A percentile compares a stretch with the other conserved stretches of the same genome.
phyloP scores from a whole-genome alignment of 2,113 vertebrate genomes.

The Promerops cafer region DNA sequence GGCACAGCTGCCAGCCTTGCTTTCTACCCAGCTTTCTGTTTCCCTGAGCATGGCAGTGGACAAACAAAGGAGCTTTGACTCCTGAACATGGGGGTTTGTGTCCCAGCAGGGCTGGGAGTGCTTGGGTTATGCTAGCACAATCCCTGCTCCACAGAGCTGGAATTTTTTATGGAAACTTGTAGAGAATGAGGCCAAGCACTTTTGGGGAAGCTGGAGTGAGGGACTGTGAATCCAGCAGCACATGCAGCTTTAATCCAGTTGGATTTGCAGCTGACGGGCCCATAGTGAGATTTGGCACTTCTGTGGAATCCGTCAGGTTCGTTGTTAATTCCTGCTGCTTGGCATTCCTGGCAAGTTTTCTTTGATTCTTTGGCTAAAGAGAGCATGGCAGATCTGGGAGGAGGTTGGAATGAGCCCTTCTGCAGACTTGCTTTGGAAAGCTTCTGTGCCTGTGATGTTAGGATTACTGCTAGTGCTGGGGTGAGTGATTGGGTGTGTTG shows the following conservation, averaged over 20 bases:
- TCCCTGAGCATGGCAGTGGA: not conserved
- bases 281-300: not conserved
- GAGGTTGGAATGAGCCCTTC: not conserved
- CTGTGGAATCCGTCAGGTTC: not conserved
- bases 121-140: not conserved
- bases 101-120: not conserved
- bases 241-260: not conserved
- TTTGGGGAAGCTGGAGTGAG: not conserved
- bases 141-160: not conserved
- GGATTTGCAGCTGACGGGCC: not conserved
- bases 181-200: not conserved
- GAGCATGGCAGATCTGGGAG: not conserved
- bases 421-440: not conserved
- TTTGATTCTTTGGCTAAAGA: not conserved
- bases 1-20: not conserved
- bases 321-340: not conserved
- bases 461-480: not conserved
- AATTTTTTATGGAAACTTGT: not conserved
- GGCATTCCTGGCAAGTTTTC: not conserved
- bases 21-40: not conserved
- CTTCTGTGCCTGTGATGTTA: not conserved
- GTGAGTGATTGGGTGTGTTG: fast-evolving
- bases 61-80: slow-evolving; percentile 37
- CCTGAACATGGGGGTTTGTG: not conserved
- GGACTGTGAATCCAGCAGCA: not conserved